Percentiles rank a stretch among this genome's conserved stretches.
These are phyloP conservation scores for Galerucella nymphaeae DNA, from an alignment of 2,888 invertebrate genomes.

Conservation along the genomic window DNA sequence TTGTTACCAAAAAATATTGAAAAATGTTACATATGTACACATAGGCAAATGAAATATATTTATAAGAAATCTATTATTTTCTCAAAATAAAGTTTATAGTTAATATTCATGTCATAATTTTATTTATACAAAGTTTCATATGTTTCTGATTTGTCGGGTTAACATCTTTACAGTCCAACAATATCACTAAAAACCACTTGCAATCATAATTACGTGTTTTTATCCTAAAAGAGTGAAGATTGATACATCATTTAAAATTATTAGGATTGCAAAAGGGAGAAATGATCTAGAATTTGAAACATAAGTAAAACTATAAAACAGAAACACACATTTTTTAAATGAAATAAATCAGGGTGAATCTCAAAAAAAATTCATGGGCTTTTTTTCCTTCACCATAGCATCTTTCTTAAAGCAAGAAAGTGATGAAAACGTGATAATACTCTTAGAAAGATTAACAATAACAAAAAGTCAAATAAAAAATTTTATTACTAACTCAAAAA, in stretches of 20 bases:
- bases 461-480: neutral
- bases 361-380: no score
- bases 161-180: no score
- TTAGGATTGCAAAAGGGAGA: no score
- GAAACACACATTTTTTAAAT: no score
- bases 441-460: neutral
- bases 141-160: no score
- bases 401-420: no score
- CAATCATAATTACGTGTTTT: neutral
- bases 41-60: conserved; percentile 57
- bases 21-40: conserved; percentile 51
- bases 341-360: no score
- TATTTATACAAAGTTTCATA: neutral
- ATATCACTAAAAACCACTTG: no score
- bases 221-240: neutral
- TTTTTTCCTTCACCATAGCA: no score
- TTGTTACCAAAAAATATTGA: conserved; percentile 58
- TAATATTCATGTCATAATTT: conserved; percentile 23
- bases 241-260: neutral
- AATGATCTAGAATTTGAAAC: no score
- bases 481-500: neutral
- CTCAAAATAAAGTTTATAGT: conserved; percentile 56
- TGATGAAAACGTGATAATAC: no score
- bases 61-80: conserved; percentile 60
- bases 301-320: no score